These are phyloP conservation scores for Scopus umbretta DNA, from an alignment of 2,113 vertebrate genomes.

Conservation along the genomic window DNA sequence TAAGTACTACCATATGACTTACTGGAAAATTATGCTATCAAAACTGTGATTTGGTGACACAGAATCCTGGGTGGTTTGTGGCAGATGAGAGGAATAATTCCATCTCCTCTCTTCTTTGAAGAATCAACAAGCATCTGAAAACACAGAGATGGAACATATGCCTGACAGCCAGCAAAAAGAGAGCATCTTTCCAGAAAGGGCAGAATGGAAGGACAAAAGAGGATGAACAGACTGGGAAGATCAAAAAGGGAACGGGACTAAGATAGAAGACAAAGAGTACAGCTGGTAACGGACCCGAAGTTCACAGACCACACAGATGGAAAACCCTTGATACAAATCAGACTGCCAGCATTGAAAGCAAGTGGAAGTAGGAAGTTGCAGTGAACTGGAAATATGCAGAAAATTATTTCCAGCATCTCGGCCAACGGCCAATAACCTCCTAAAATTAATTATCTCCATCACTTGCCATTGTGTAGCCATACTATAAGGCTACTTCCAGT, in stretches of 20 bases:
- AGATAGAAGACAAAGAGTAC: background rate
- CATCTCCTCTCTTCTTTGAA: background rate
- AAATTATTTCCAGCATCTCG: background rate
- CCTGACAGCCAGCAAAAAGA: background rate
- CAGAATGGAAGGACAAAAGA: background rate
- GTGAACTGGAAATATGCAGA: background rate
- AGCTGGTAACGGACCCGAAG: background rate
- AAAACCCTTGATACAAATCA: background rate
- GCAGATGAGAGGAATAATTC: background rate
- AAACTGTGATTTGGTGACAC: background rate
- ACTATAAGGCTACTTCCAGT: background rate
- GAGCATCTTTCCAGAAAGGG: background rate
- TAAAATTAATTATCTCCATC: background rate
- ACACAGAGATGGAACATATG: background rate
- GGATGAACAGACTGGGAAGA: background rate
- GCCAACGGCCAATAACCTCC: background rate
- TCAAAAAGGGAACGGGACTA: background rate
- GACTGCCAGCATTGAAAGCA: background rate
- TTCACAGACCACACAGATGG: background rate
- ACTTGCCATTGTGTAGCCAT: background rate
- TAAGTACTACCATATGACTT: background rate
- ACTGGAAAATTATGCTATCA: background rate
- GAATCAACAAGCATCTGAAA: background rate
- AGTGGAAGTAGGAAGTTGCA: background rate
- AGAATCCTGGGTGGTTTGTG: background rate